Evolutionary conservation across 35 echinoderm and acorn worm genomes (phyloP).

Genomic region (Heliocidaris tuberculata): DNA sequence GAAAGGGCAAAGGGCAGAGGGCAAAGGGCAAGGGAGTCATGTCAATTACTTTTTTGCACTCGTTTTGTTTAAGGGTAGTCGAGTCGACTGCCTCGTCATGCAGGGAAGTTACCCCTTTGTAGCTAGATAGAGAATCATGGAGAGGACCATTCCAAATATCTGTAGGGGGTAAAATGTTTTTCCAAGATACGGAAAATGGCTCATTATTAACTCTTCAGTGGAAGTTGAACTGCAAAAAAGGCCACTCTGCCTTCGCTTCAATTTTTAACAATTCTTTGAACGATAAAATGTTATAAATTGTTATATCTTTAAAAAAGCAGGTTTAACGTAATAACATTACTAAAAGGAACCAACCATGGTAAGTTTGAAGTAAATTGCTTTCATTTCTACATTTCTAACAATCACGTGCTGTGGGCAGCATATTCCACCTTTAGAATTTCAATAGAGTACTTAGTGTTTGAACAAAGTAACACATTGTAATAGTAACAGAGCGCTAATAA

Average conservation of each 20-base stretch:
- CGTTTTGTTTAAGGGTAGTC: slow-evolving; percentile 32
- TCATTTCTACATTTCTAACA: no score
- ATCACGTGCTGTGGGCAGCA: no score
- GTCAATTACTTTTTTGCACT: slow-evolving; percentile 40
- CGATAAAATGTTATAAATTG: neutral
- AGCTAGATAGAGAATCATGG: slow-evolving; percentile 15
- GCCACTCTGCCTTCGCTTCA: neutral
- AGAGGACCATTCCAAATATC: slow-evolving; percentile 50
- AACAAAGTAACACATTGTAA: no score
- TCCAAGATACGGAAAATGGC: neutral
- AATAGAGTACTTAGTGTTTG: no score
- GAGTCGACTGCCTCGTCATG: slow-evolving; percentile 10
- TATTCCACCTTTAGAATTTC: no score
- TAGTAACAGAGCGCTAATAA: no score
- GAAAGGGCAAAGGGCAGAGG: neutral
- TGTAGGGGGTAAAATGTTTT: neutral
- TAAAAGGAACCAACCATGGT: no score
- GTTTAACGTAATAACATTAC: neutral
- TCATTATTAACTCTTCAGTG: neutral
- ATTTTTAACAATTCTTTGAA: neutral
- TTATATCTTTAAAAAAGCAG: neutral
- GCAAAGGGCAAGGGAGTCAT: neutral
- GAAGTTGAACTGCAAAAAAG: neutral
- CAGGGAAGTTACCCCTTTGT: slow-evolving; percentile 41
- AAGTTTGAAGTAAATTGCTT: no score